Evolutionary conservation across 2,888 invertebrate species (phyloP), one percentile per base, ranked within the genome.

Genomic region (Podotricha telesiphe): DNA sequence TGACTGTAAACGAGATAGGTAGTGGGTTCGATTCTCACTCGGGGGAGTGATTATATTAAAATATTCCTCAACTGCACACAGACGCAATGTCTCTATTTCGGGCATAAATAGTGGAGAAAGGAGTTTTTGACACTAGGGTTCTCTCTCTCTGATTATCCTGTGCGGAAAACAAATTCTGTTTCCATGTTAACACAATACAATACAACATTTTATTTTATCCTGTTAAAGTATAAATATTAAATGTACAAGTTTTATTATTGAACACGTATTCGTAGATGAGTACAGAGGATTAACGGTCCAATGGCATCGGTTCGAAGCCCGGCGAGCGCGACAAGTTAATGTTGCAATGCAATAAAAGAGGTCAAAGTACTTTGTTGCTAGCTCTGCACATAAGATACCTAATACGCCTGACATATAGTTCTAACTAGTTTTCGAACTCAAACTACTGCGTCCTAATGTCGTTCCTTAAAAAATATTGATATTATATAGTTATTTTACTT

Each of bases 351-450:
- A 67, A 55, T 67, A 67, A 58, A 45, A 47, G 47, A 68, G 71
- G 69, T 69, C 69, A 71, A 64, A 67, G 69, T 61, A 69, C 71
- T 69, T 59, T 71, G 69, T 69, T 67, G 51, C 69, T 37, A 58
- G 61, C 70, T 65, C 58, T 40, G 55, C 62, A 62, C 62, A 28
- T 53, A 28, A 40, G 50, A 59, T 66, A 59, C 45, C 42, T 42
- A 42, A 20, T 22, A 58, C 8, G 20, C 20, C 45, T 59, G n/a
- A 22, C 28, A 22, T 59, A 55, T 55, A 55, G 55, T 34, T 55
- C 34, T 34, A 17, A 37, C 11, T 17, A 34, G 34, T 55, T 55
- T 37, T 37, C 11, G 10, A 55, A 55, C 55, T 17, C 17, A 34
- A 28, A 55, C 37, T 37, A 55, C 55, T 1, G 34, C 11, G 17